Conservation (phyloP, 2,797 vertebrate species). For the Selene dorsalis region DNA sequence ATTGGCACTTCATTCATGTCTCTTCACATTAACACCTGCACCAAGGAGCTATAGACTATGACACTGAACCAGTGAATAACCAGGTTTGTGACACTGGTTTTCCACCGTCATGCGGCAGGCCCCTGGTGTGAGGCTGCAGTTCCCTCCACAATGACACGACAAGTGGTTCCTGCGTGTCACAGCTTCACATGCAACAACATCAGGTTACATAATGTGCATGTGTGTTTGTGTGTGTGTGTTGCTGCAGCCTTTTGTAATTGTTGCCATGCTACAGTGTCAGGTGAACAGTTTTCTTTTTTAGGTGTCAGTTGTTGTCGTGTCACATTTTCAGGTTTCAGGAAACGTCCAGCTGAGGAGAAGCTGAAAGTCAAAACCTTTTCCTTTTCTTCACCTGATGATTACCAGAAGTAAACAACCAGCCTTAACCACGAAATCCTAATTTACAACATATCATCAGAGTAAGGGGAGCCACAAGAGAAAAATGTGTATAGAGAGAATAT, state of each 20-base stretch:
- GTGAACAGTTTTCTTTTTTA: neutral
- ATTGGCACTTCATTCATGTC: no score
- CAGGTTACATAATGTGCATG: constrained; percentile 22
- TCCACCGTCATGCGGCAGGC: no score
- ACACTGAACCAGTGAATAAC: no score
- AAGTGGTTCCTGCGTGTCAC: neutral
- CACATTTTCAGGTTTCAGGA: constrained; percentile 9
- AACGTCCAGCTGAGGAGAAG: neutral
- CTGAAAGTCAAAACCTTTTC: neutral
- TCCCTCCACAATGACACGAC: neutral
- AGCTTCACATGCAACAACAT: neutral
- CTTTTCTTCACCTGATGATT: neutral
- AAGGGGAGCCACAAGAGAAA: no score
- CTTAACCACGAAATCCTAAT: no score
- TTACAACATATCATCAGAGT: no score
- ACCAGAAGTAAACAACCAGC: no score
- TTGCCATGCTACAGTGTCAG: constrained; percentile 19
- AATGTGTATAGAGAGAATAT: no score
- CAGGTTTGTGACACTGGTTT: no score
- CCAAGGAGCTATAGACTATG: no score
- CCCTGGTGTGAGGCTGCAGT: neutral
- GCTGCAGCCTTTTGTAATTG: constrained; percentile 25
- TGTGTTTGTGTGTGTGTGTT: neutral
- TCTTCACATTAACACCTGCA: no score
- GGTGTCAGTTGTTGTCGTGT: neutral